A percentile compares a stretch with the other conserved stretches of the same genome.
Conservation (phyloP, 2,888 invertebrate genomes). For the Lasius platythorax region DNA sequence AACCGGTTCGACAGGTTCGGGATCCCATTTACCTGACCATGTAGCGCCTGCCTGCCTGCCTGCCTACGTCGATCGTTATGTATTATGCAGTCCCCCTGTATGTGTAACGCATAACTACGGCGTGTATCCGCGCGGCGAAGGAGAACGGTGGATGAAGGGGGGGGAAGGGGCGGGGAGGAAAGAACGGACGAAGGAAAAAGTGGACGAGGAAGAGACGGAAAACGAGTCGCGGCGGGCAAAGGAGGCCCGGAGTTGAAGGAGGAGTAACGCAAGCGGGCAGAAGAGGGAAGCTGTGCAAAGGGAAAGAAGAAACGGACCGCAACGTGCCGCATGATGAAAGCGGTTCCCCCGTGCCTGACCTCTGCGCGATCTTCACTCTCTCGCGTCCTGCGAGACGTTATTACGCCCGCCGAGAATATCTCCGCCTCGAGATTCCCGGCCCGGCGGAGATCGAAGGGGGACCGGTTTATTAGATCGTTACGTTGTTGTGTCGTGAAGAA, state of each 20-base stretch:
- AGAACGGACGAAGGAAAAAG: conserved; percentile 50
- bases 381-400: conserved; percentile 62
- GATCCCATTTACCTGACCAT: conserved; percentile 83
- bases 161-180: conserved; percentile 46
- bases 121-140: conserved; percentile 74
- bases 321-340: conserved; percentile 75
- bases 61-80: conserved; percentile 78
- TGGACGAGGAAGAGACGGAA: conserved; percentile 57
- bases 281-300: not conserved
- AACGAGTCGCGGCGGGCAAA: conserved; percentile 25
- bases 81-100: conserved; percentile 78
- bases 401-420: conserved; percentile 53
- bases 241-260: conserved; percentile 32
- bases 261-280: conserved; percentile 32
- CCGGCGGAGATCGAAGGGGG: conserved; percentile 43
- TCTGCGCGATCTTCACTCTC: conserved; percentile 78
- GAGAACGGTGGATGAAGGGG: too few relatives aligned
- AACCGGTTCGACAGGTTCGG: conserved; percentile 85
- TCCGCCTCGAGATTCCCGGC: conserved; percentile 43
- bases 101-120: conserved; percentile 82
- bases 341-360: conserved; percentile 75
- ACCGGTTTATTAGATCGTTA: conserved; percentile 58
- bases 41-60: conserved; percentile 78
- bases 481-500: conserved; percentile 45
- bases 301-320: conserved; percentile 59